Evolutionary conservation across 1,140 invertebrate species (phyloP), one percentile per base, ranked within the genome.

Genomic region (Saccostrea glomerata): DNA sequence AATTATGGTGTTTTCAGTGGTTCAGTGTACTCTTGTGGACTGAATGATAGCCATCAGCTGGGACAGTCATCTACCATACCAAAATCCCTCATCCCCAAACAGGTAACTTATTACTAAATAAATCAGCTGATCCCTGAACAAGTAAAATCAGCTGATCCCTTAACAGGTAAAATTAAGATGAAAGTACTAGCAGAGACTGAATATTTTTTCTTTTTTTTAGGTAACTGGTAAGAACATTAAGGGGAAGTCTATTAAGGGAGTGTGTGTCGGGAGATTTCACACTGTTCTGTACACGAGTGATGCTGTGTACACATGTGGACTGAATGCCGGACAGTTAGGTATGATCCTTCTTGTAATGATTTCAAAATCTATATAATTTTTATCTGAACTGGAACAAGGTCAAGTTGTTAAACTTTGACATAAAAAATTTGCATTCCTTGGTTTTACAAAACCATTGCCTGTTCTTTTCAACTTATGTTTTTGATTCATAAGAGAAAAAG

Each of bases 261-360:
- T 97, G 36, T 95, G 95, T 90, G 96, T 96, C 15, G 96, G 96
- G 0, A 94, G 95, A 11, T 97, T 96, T 91, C 97, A 98, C 94
- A 96, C 97, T 12, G 96, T 97, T 0, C 95, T 97, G 0, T 97
- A 96, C 95, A 96, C 96, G 63, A 89, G 92, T 2, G 94, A 95
- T 56, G 95, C 95, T 84, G 92, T 97, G 0, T 97, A 95, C 91
- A 96, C 96, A 0, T 97, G 97, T 96, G 97, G 97, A 17, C 94
- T 96, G 0, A 97, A 98, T 95, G 95, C 96, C 85, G 97, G 97
- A 60, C 97, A 97, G 93, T 93, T 98, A 60, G 97, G 97, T 89
- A 91, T 89, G 89, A 87, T 23, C n/a, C 40, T 12, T 12, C n/a
- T 2, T 77, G n/a, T 47, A 3, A 47, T 47, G 2, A 47, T 47